phyloP scores from a whole-genome alignment of 2,797 vertebrate genomes.

The Austrolebias charrua region DNA sequence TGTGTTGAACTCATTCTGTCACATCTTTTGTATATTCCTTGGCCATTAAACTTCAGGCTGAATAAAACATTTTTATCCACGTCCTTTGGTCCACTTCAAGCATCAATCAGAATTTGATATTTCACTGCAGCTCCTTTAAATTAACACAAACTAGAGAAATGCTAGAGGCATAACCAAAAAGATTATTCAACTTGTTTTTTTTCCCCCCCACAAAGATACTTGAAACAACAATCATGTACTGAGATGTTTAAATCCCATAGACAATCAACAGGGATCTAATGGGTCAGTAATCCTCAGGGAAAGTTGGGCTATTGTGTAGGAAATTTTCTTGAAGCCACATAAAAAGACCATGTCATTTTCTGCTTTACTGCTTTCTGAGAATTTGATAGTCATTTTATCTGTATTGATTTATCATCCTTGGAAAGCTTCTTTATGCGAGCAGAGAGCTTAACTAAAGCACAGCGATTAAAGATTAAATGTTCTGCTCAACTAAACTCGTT shows the following conservation, averaged over 20 bases:
- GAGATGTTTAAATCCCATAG: neutral
- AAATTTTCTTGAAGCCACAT: neutral
- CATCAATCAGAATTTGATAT: neutral
- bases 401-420: neutral
- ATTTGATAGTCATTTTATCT: neutral
- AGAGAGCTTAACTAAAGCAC: too few species aligned
- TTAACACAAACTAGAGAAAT: too few species aligned
- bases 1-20: slow-evolving; percentile 60
- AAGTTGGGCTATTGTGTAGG: slow-evolving; percentile 15
- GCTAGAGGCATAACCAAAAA: too few species aligned
- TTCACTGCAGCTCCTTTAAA: too few species aligned
- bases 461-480: too few species aligned
- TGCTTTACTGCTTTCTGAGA: slow-evolving; percentile 4
- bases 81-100: slow-evolving; percentile 1
- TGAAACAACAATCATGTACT: too few species aligned
- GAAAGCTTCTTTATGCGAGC: neutral
- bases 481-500: too few species aligned
- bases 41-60: slow-evolving; percentile 40
- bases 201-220: too few species aligned
- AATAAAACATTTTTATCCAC: slow-evolving; percentile 44
- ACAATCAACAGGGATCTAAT: slow-evolving; percentile 35
- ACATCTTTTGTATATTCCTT: slow-evolving; percentile 38
- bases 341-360: neutral
- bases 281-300: slow-evolving; percentile 34
- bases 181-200: too few species aligned